Evolutionary conservation across 2,888 invertebrate species (phyloP), one percentile per base, ranked within the genome.

Genomic region (Aproaerema taeniolella): DNA sequence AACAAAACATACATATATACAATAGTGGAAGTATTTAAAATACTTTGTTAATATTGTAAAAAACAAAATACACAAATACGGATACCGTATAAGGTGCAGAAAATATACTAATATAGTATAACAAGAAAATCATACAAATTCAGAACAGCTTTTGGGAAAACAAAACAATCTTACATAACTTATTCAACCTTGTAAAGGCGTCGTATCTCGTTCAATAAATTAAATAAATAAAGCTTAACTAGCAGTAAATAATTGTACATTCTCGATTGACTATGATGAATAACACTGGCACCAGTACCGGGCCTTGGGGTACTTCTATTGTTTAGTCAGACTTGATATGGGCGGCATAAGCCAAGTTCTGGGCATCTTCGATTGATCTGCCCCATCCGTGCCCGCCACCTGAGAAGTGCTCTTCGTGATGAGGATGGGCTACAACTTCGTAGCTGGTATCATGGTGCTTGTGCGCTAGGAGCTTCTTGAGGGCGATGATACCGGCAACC

Each of bases 361-460:
- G 89, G n/a, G 83, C 77, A 25, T 83, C 86, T 33, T 85, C 80
- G 26, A 78, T 77, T 9, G 86, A 68, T 45, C 87, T 63, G 43
- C 92, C 93, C 93, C 94, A 94, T 41, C 93, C 93, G 39, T 86
- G 86, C 1, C 82, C 81, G 31, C 77, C 70, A 61, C 73, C 72
- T n/a, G 75, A 63, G 58, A 87, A 86, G 44, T 89, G 88, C 44
- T 87, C 86, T 48, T 91, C 89, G 26, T 86, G 86, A 52, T 90
- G 90, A 13, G 91, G 91, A 57, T 91, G 91, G 11, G 91, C 89
- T 0, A 93, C 91, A 0, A 93, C 93, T 64, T 95, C 95, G 65
- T 94, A 94, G 60, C 92, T 92, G 50, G 92, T 90, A 33, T 89
- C 88, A 41, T 89, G 81, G 45, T 88, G 90, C 64, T 93, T 93